phyloP scores from a whole-genome alignment of 2,797 vertebrate species.

The Acanthopagrus latus region DNA sequence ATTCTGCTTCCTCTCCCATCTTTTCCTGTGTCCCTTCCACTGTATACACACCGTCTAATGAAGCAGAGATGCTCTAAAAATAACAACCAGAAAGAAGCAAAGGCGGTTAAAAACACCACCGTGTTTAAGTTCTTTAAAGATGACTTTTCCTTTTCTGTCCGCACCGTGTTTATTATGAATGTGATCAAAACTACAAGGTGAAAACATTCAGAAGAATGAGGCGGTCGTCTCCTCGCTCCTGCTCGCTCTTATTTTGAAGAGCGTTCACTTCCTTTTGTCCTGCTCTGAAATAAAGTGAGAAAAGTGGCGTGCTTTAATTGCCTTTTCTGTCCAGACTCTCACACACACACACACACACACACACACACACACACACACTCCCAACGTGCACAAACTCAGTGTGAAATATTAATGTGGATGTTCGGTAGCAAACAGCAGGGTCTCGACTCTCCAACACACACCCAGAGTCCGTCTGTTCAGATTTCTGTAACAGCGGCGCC shows the following conservation, averaged over 20 bases:
- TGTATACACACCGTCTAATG: constrained; percentile 28
- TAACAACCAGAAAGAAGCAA: constrained; percentile 3
- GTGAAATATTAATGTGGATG: constrained; percentile 56
- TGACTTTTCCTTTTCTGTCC: constrained; percentile 4
- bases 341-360: background rate
- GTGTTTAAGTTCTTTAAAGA: background rate
- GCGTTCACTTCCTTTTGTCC: constrained; percentile 13
- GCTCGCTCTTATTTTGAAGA: constrained; percentile 31
- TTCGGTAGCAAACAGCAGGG: constrained; percentile 51
- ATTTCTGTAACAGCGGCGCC: constrained; percentile 33
- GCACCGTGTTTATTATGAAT: background rate
- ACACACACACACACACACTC: background rate
- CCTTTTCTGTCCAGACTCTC: constrained; percentile 1
- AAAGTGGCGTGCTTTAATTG: constrained; percentile 4
- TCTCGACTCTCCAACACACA: constrained; percentile 30
- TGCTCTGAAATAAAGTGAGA: constrained; percentile 7
- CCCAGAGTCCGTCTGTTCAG: constrained; percentile 50
- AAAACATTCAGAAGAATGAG: background rate
- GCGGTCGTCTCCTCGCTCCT: background rate
- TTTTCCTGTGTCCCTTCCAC: constrained; percentile 22
- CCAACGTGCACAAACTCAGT: background rate
- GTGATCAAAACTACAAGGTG: background rate
- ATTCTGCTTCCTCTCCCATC: constrained; percentile 32
- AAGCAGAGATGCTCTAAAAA: constrained; percentile 18
- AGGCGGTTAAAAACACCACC: constrained; percentile 1